phyloP scores from a whole-genome alignment of 1,140 invertebrate genomes.

The Bombus terrestris region DNA sequence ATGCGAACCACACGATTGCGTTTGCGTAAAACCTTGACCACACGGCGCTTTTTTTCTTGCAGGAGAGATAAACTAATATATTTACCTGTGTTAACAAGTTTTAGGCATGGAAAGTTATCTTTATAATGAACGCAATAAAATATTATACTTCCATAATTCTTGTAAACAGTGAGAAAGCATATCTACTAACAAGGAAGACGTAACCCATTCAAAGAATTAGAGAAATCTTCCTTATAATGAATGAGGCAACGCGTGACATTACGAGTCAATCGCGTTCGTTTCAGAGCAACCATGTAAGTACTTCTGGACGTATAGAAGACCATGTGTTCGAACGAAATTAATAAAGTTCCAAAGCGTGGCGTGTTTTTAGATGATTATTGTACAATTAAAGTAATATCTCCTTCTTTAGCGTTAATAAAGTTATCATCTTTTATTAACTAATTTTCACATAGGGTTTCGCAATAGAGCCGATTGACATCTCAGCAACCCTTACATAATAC shows the following conservation, averaged over 20 bases:
- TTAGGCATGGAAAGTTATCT: not conserved
- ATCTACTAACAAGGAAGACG: no score
- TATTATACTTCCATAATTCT: no score
- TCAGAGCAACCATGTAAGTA: not conserved
- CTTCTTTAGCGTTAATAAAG: not conserved
- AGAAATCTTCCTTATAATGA: not conserved
- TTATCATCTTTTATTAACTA: constrained; percentile 2
- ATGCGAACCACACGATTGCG: not conserved
- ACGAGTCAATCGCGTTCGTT: not conserved
- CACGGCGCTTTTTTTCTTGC: not conserved
- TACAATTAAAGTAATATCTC: not conserved
- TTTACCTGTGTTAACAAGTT: not conserved
- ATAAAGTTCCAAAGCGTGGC: not conserved
- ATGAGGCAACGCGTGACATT: not conserved
- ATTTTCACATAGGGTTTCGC: not conserved
- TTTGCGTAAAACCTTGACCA: not conserved
- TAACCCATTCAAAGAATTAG: not conserved
- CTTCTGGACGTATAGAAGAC: not conserved
- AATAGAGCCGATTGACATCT: no score
- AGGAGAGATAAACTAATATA: not conserved
- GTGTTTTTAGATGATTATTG: not conserved
- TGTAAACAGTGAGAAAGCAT: not conserved
- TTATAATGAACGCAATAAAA: not conserved
- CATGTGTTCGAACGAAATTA: not conserved
- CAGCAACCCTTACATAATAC: not conserved